Percentiles rank a stretch among this genome's conserved stretches.
Conservation (phyloP, 37 sponge, comb jelly and placozoan genomes). For the Oopsacas minuta region DNA sequence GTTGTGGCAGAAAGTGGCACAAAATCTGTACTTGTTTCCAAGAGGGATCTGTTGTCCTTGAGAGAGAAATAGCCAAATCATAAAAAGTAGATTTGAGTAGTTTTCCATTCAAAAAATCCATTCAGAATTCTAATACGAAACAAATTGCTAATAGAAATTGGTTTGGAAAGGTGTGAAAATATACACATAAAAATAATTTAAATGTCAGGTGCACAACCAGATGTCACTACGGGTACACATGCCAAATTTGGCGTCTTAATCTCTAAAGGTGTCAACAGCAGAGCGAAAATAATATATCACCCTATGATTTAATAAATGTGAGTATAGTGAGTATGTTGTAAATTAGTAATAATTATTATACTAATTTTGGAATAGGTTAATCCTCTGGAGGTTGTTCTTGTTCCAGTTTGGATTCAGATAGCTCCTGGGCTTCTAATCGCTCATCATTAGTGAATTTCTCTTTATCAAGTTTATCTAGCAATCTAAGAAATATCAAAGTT, state of each 20-base stretch:
- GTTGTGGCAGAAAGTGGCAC: background rate
- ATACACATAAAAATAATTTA: no score
- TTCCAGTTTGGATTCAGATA: constrained; percentile 24
- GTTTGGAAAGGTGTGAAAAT: no score
- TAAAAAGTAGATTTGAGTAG: no score
- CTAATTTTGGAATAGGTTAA: no score
- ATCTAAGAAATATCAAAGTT: constrained; percentile 45
- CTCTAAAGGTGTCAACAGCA: background rate
- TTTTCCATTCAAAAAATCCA: no score
- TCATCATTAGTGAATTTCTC: constrained; percentile 78
- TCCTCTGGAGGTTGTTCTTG: no score
- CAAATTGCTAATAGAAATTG: no score
- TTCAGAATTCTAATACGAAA: no score
- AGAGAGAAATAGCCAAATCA: background rate
- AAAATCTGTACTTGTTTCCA: background rate
- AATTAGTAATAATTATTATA: background rate
- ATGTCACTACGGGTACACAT: no score
- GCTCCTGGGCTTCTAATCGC: constrained; percentile 83
- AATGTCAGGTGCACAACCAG: no score
- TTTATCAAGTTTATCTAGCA: constrained; percentile 84
- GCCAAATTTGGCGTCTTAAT: no score
- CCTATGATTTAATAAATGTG: background rate
- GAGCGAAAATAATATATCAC: no score
- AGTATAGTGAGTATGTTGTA: background rate
- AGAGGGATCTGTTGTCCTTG: background rate